Evolutionary conservation across 2,888 invertebrate genomes (phyloP).

Genomic region (Chorisops tibialis): DNA sequence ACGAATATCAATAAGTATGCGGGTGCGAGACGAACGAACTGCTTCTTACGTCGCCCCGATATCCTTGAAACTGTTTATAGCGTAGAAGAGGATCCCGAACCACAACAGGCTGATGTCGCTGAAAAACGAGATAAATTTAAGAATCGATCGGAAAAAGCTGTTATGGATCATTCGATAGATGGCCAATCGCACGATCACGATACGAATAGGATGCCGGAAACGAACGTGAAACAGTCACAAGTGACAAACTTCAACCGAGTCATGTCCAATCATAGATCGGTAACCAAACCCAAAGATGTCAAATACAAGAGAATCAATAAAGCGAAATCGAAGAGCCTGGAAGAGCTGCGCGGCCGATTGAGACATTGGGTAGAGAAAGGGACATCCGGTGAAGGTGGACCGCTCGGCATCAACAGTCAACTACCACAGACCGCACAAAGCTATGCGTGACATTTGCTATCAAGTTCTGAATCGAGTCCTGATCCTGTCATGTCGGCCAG

Average conservation of each 20-base stretch:
- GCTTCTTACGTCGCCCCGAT: slow-evolving; percentile 75
- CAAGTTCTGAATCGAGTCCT: slow-evolving; percentile 12
- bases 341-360: slow-evolving; percentile 75
- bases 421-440: slow-evolving; percentile 56
- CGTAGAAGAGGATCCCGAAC: slow-evolving; percentile 78
- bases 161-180: slow-evolving; percentile 48
- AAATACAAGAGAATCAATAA: slow-evolving; percentile 89
- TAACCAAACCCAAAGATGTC: slow-evolving; percentile 86
- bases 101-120: slow-evolving; percentile 52
- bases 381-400: slow-evolving; percentile 40
- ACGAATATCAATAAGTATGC: slow-evolving; percentile 71
- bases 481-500: not conserved
- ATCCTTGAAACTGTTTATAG: slow-evolving; percentile 82
- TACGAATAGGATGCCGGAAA: not conserved
- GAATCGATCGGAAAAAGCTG: slow-evolving; percentile 50
- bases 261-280: slow-evolving; percentile 86
- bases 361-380: slow-evolving; percentile 85
- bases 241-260: slow-evolving; percentile 79
- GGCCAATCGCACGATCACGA: slow-evolving; percentile 38
- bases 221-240: slow-evolving; percentile 51
- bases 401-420: slow-evolving; percentile 38
- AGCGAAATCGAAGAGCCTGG: slow-evolving; percentile 84
- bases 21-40: slow-evolving; percentile 66
- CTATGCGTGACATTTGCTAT: slow-evolving; percentile 56
- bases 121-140: slow-evolving; percentile 55